These are phyloP conservation scores for Lymantria dispar DNA, from an alignment of 2,888 invertebrate species.

Conservation along the genomic window DNA sequence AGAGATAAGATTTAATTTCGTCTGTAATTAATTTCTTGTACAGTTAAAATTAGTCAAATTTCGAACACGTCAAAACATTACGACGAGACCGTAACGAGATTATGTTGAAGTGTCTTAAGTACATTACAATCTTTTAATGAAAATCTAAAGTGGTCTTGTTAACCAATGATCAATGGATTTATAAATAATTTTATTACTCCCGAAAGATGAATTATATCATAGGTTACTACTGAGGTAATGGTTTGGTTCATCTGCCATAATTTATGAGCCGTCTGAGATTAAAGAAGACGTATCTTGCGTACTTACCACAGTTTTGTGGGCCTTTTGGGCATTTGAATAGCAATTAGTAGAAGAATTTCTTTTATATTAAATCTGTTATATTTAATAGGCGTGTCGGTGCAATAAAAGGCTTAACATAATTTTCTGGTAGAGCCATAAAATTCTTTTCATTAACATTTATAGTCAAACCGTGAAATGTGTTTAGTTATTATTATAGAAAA, in stretches of 20 bases:
- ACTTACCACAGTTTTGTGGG: conserved; percentile 18
- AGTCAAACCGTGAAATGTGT: not conserved
- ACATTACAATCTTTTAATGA: conserved; percentile 10
- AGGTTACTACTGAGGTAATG: conserved; percentile 11
- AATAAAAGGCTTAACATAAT: conserved; percentile 14
- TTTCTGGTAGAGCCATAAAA: conserved; percentile 9
- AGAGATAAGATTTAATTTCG: conserved; percentile 7
- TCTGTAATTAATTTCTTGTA: not conserved
- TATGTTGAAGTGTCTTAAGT: conserved; percentile 14
- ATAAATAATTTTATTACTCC: not conserved
- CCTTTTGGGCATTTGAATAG: conserved; percentile 16
- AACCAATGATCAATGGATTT: conserved; percentile 17
- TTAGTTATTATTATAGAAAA: not conserved
- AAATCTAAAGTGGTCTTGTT: conserved; percentile 8
- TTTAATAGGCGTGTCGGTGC: conserved; percentile 14
- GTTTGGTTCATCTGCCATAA: conserved; percentile 14
- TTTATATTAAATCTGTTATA: conserved; percentile 13
- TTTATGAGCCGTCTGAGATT: conserved; percentile 27
- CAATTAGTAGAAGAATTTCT: conserved; percentile 25
- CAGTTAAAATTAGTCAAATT: conserved; percentile 24
- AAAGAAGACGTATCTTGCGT: conserved; percentile 20
- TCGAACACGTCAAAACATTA: conserved; percentile 22
- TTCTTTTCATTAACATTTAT: conserved; percentile 6
- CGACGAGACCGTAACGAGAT: conserved; percentile 7
- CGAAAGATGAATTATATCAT: conserved; percentile 4